These are phyloP conservation scores for Protosalanx chinensis DNA, from an alignment of 2,797 vertebrate genomes.

Conservation along the genomic window DNA sequence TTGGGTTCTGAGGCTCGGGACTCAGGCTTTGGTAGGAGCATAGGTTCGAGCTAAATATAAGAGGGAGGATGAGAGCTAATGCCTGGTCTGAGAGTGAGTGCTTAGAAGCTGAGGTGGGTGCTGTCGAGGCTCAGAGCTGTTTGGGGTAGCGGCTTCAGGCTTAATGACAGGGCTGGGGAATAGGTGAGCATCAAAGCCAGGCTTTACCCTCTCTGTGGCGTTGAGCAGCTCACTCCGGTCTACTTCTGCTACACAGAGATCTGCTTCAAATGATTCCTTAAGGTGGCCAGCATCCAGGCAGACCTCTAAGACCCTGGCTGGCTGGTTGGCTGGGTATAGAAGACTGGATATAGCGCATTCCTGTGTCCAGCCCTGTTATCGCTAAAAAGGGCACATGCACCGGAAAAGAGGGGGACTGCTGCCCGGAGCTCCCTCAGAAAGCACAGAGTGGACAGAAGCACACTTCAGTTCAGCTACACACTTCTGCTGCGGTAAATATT, in stretches of 20 bases:
- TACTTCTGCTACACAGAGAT: conserved; percentile 46
- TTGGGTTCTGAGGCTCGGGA: background rate
- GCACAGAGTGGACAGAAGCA: conserved; percentile 31
- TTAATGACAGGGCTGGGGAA: conserved; percentile 49
- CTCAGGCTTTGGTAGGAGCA: background rate
- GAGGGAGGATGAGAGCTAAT: conserved; percentile 1
- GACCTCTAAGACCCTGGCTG: conserved; percentile 31
- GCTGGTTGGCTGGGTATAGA: conserved; percentile 30
- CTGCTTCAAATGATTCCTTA: conserved; percentile 38
- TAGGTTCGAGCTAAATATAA: background rate
- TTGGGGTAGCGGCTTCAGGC: conserved; percentile 12
- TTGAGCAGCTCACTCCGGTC: conserved; percentile 29
- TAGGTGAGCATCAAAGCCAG: conserved; percentile 53
- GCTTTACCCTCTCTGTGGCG: conserved; percentile 31
- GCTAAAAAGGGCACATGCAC: conserved; percentile 33
- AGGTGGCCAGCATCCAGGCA: conserved; percentile 38
- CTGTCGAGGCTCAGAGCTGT: conserved; percentile 5
- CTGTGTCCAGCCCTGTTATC: conserved; percentile 53
- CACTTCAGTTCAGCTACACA: conserved; percentile 41
- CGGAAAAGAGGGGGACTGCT: conserved; percentile 40
- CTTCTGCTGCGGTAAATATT: conserved; percentile 59
- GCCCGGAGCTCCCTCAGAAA: conserved; percentile 47
- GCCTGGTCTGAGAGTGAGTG: background rate
- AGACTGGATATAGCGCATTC: conserved; percentile 58
- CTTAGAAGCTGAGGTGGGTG: background rate